phyloP scores from a whole-genome alignment of 1,140 invertebrate genomes.

The Leguminivora glycinivorella region DNA sequence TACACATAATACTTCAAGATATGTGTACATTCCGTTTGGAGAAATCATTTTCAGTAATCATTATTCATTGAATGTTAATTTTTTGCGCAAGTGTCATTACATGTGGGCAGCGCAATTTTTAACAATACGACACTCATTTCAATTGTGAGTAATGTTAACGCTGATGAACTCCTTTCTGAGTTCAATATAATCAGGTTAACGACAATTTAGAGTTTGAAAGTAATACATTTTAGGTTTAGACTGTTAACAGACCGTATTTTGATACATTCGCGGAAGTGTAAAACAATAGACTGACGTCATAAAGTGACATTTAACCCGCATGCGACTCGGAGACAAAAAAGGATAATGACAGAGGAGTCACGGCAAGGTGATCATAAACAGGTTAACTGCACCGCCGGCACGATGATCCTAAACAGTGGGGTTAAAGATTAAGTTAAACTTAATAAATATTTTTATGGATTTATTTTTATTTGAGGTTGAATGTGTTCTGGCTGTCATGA shows the following conservation, averaged over 20 bases:
- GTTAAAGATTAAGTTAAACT: background rate
- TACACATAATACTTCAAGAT: constrained; percentile 17
- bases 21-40: background rate
- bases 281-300: constrained; percentile 38
- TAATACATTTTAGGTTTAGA: background rate
- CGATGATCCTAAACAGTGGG: background rate
- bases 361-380: constrained; percentile 29
- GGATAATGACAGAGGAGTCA: constrained; percentile 35
- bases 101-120: constrained; percentile 25
- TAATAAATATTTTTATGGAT: background rate
- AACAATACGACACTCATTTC: constrained; percentile 16
- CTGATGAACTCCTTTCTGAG: background rate
- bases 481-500: too few relatives aligned
- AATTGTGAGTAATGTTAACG: background rate
- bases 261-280: constrained; percentile 13
- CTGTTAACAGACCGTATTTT: background rate
- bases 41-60: constrained; percentile 37
- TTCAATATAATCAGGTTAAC: background rate
- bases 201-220: background rate
- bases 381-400: background rate
- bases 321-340: constrained; percentile 30
- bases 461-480: too few relatives aligned
- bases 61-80: constrained; percentile 35
- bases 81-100: constrained; percentile 39
- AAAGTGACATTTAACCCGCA: constrained; percentile 44